phyloP scores from a whole-genome alignment of 2,888 invertebrate genomes.

The Tineola bisselliella region DNA sequence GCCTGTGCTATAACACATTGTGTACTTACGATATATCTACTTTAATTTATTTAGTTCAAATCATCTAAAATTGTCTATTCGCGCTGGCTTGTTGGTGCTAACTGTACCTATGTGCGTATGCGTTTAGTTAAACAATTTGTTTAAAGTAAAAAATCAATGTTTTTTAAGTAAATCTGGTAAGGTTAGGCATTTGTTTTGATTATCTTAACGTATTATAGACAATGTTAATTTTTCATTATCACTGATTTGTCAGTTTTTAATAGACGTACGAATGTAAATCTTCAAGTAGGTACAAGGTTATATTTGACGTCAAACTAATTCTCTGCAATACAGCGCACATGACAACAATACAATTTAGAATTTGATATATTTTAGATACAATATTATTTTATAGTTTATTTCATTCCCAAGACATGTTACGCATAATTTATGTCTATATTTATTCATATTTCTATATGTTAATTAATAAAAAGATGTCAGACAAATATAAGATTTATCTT shows the following conservation, averaged over 20 bases:
- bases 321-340: neutral
- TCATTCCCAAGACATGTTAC: neutral
- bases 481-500: neutral
- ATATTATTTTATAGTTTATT: neutral
- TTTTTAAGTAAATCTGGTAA: neutral
- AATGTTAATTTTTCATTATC: neutral
- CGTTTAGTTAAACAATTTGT: too few species aligned
- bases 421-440: neutral
- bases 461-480: neutral
- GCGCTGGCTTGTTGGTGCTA: too few species aligned
- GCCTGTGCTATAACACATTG: too few species aligned
- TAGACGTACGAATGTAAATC: slow-evolving; percentile 21
- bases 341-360: slow-evolving; percentile 11
- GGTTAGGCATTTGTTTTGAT: neutral
- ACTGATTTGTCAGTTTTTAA: slow-evolving; percentile 3
- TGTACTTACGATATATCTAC: too few species aligned
- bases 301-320: slow-evolving; percentile 35
- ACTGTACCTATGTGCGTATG: too few species aligned
- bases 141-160: too few species aligned
- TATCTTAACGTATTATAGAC: neutral
- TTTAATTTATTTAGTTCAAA: too few species aligned
- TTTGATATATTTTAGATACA: slow-evolving; percentile 15
- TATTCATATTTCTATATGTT: neutral
- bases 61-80: too few species aligned
- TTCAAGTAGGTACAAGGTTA: slow-evolving; percentile 37